Evolutionary conservation across 1,140 invertebrate species (phyloP).

Genomic region (Brachystomella parvula): DNA sequence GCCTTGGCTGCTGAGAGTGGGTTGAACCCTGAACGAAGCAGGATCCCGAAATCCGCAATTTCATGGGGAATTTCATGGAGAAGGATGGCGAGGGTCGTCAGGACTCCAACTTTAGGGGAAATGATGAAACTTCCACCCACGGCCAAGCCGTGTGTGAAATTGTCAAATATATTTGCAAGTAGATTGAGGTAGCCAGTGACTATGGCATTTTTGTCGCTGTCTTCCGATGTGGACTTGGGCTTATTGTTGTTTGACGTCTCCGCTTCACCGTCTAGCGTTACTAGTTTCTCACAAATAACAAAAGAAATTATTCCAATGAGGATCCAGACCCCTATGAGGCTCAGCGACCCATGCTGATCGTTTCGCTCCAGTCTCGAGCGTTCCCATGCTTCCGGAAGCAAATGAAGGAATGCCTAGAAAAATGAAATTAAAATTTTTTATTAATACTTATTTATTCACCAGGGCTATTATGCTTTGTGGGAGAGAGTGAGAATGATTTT

Average conservation of each 20-base stretch:
- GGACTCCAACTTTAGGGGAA: constrained; percentile 69
- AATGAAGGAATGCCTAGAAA: constrained; percentile 91
- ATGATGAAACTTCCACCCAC: constrained; percentile 88
- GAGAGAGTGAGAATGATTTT: no score
- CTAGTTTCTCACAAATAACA: constrained; percentile 77
- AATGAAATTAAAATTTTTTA: no score
- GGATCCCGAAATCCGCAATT: constrained; percentile 91
- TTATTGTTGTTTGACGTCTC: background rate
- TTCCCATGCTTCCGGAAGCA: constrained; percentile 85
- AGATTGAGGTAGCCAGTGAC: constrained; percentile 87
- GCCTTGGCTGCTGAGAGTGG: constrained; percentile 86
- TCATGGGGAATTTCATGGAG: constrained; percentile 93
- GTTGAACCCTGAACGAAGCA: constrained; percentile 81
- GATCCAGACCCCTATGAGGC: constrained; percentile 74
- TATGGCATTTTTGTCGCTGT: constrained; percentile 29
- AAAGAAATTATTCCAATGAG: constrained; percentile 79
- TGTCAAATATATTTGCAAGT: constrained; percentile 89
- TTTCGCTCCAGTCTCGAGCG: background rate
- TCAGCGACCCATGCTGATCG: constrained; percentile 40
- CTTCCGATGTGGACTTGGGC: background rate
- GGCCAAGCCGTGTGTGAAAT: constrained; percentile 92
- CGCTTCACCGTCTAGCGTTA: constrained; percentile 45
- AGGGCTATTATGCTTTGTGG: no score
- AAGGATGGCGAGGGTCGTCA: constrained; percentile 83
- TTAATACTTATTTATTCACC: no score